Conservation (phyloP, 2,888 invertebrate genomes). For the Ditula angustiorana region DNA sequence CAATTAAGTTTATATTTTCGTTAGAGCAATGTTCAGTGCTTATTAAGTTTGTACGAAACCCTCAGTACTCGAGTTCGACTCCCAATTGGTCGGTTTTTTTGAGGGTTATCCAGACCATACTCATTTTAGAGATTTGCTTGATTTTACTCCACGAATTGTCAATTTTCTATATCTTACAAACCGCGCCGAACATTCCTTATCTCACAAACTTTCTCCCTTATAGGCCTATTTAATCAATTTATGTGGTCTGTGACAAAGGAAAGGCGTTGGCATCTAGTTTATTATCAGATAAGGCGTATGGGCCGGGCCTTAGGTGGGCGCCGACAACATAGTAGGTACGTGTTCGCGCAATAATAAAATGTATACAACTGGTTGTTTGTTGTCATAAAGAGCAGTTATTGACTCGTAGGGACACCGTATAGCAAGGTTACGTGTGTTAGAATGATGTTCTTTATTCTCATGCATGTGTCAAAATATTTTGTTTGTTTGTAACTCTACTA, state of each 20-base stretch:
- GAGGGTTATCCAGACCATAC: too few relatives aligned
- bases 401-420: background rate
- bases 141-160: too few relatives aligned
- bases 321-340: background rate
- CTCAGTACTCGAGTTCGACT: too few relatives aligned
- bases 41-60: too few relatives aligned
- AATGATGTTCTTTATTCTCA: background rate
- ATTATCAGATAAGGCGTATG: conserved; percentile 6
- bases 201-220: conserved; percentile 5
- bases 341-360: conserved; percentile 1
- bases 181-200: background rate
- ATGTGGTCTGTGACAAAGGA: conserved; percentile 15
- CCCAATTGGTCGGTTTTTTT: too few relatives aligned
- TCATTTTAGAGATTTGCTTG: too few relatives aligned
- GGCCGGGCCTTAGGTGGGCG: background rate
- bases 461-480: too few relatives aligned
- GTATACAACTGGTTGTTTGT: conserved; percentile 1
- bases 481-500: too few relatives aligned
- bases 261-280: conserved; percentile 17
- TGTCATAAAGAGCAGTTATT: background rate
- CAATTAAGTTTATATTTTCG: too few relatives aligned
- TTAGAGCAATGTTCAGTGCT: too few relatives aligned
- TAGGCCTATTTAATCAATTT: conserved; percentile 17
- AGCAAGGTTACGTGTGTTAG: background rate
- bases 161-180: too few relatives aligned